These are phyloP conservation scores for Eueremaeus valkanovi DNA, from an alignment of 2,888 invertebrate species.

Conservation along the genomic window DNA sequence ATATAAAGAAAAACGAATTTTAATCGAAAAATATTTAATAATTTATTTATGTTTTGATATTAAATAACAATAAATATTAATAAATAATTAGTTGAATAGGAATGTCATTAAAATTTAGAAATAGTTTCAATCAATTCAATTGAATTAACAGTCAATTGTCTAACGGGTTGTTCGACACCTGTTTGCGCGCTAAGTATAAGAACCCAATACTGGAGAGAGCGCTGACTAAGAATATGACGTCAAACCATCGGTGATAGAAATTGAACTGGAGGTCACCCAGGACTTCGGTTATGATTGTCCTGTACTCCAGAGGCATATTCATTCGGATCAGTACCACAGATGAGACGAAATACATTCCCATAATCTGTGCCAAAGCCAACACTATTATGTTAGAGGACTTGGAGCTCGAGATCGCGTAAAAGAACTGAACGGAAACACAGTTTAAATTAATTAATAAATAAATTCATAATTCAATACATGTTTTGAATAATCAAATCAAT, in stretches of 20 bases:
- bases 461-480: background rate
- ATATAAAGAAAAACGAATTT: too few species aligned
- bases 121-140: background rate
- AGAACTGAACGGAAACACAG: constrained; percentile 80
- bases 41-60: background rate
- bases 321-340: constrained; percentile 94
- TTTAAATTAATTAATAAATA: constrained; percentile 27
- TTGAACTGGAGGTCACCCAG: constrained; percentile 95
- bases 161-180: constrained; percentile 36
- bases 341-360: constrained; percentile 99
- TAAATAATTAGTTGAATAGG: constrained; percentile 5
- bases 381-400: constrained; percentile 99
- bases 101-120: background rate
- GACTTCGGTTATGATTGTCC: constrained; percentile 81
- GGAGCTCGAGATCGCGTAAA: constrained; percentile 97
- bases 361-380: constrained; percentile 90
- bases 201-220: constrained; percentile 93
- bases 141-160: constrained; percentile 14
- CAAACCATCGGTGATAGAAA: constrained; percentile 99
- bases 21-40: too few species aligned
- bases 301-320: constrained; percentile 98
- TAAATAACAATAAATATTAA: background rate
- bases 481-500: too few species aligned
- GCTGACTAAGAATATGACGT: constrained; percentile 95
- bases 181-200: constrained; percentile 87